phyloP scores from a whole-genome alignment of 2,888 invertebrate species.

The Rhagophthalmus giganteus region DNA sequence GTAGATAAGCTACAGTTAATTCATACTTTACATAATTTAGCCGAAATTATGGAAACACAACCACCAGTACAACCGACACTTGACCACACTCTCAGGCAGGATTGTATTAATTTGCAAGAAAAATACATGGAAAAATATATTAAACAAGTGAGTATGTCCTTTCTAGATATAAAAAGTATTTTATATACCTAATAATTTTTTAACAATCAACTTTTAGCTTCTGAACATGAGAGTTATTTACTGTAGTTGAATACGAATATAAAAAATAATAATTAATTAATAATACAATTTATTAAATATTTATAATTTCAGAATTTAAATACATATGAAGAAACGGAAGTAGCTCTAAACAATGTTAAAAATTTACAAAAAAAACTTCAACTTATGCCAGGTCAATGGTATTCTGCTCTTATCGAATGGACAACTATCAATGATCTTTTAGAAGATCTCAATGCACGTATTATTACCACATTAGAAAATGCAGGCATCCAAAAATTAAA shows the following conservation, averaged over 20 bases:
- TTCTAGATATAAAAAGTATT: too few relatives aligned
- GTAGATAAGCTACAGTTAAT: slow-evolving; percentile 69
- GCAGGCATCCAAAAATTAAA: slow-evolving; percentile 20
- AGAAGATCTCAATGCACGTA: slow-evolving; percentile 43
- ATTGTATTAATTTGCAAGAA: slow-evolving; percentile 60
- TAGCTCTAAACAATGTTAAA: slow-evolving; percentile 31
- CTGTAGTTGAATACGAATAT: too few relatives aligned
- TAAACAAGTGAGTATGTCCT: slow-evolving; percentile 36
- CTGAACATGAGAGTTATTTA: too few relatives aligned
- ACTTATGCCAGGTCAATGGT: slow-evolving; percentile 52
- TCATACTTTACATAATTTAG: slow-evolving; percentile 69
- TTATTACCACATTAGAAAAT: slow-evolving; percentile 37
- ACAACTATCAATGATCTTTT: slow-evolving; percentile 40
- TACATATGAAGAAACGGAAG: slow-evolving; percentile 32
- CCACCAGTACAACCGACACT: slow-evolving; percentile 56
- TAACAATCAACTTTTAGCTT: too few relatives aligned
- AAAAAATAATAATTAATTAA: too few relatives aligned
- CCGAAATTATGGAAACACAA: slow-evolving; percentile 55
- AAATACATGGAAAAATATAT: slow-evolving; percentile 60
- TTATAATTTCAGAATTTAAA: slow-evolving; percentile 26
- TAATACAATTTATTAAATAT: background rate
- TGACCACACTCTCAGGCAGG: slow-evolving; percentile 56
- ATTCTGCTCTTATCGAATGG: slow-evolving; percentile 51
- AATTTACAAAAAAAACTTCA: slow-evolving; percentile 39
- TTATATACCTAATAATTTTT: too few relatives aligned